Conservation (phyloP, 2,888 invertebrate species). For the Lasioglossum lativentre region DNA sequence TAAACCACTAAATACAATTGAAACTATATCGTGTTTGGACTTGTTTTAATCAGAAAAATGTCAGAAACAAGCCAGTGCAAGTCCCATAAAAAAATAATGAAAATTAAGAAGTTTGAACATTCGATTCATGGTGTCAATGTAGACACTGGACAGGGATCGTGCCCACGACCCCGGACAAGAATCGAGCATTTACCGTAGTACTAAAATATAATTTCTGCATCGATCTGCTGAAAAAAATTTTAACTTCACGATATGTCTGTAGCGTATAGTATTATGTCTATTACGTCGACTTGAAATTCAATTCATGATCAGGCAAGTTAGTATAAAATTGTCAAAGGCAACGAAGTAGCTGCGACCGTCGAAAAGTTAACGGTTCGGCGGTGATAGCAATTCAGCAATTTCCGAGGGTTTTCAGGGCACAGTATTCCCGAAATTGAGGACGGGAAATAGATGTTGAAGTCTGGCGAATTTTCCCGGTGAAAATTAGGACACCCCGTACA, state of each 20-base stretch:
- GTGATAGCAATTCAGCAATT: neutral
- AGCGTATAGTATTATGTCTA: neutral
- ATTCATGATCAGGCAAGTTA: neutral
- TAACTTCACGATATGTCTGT: neutral
- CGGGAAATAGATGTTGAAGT: slow-evolving; percentile 1
- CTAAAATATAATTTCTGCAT: neutral
- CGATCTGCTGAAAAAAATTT: neutral
- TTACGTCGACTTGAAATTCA: neutral
- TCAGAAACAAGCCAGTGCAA: too few relatives aligned
- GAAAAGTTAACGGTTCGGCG: neutral
- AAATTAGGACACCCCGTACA: slow-evolving; percentile 9
- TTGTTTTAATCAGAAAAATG: too few relatives aligned
- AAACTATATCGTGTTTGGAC: too few relatives aligned
- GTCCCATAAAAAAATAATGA: too few relatives aligned
- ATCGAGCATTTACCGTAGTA: too few relatives aligned
- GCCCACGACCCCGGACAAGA: too few relatives aligned
- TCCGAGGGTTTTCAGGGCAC: neutral
- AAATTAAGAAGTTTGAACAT: too few relatives aligned
- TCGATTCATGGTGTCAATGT: too few relatives aligned
- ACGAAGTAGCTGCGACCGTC: neutral
- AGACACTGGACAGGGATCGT: too few relatives aligned
- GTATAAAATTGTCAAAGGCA: neutral
- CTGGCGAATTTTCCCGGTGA: slow-evolving; percentile 1
- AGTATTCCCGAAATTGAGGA: neutral
- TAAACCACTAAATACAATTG: too few relatives aligned